phyloP scores from a whole-genome alignment of 2,113 vertebrate genomes.

The Poeciliopsis retropinna region DNA sequence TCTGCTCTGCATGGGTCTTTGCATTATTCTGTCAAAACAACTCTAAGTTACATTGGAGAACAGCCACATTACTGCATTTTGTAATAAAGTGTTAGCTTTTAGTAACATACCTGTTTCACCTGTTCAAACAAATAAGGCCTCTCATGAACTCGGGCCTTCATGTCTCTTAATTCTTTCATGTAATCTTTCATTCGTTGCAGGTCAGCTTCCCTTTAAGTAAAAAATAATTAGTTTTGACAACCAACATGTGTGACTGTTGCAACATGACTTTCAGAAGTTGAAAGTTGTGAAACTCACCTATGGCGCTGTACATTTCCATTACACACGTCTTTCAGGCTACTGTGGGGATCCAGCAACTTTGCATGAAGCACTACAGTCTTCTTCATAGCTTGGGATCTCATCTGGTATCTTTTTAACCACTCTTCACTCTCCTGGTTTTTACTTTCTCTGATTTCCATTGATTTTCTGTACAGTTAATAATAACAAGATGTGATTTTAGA shows the following conservation, averaged over 20 bases:
- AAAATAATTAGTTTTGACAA: slow-evolving; percentile 40
- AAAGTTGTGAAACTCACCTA: slow-evolving; percentile 76
- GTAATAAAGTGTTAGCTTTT: neutral
- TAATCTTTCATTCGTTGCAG: slow-evolving; percentile 87
- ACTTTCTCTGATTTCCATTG: slow-evolving; percentile 83
- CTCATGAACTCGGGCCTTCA: slow-evolving; percentile 85
- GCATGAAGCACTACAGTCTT: slow-evolving; percentile 84
- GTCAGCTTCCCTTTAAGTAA: slow-evolving; percentile 83
- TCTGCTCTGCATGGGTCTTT: slow-evolving; percentile 82
- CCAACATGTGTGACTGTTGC: slow-evolving; percentile 23
- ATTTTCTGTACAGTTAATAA: slow-evolving; percentile 75
- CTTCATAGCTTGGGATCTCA: slow-evolving; percentile 83
- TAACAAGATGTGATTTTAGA: neutral
- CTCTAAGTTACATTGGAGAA: neutral
- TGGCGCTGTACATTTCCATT: slow-evolving; percentile 85
- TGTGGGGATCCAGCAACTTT: slow-evolving; percentile 90
- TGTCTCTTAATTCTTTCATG: slow-evolving; percentile 88
- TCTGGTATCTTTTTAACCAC: slow-evolving; percentile 85
- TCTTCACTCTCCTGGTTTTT: slow-evolving; percentile 77
- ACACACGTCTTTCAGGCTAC: slow-evolving; percentile 86
- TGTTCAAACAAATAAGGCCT: slow-evolving; percentile 93
- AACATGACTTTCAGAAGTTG: slow-evolving; percentile 26
- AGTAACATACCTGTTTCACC: slow-evolving; percentile 79
- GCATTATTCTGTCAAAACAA: slow-evolving; percentile 78
- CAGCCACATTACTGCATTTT: neutral